Conservation (phyloP, 2,797 vertebrate species). For the Hybognathus amarus region DNA sequence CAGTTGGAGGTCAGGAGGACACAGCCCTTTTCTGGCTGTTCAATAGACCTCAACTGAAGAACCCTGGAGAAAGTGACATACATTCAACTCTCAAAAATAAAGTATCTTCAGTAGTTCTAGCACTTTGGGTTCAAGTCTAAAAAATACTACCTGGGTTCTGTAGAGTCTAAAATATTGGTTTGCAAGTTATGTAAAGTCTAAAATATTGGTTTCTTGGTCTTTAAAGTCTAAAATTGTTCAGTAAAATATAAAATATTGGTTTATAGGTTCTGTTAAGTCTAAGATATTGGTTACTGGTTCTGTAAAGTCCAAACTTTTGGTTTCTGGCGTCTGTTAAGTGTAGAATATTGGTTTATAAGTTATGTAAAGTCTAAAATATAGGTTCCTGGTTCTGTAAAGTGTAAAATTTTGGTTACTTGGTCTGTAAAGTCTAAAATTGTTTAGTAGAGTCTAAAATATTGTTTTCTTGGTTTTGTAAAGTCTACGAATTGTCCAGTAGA, state of each 20-base stretch:
- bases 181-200: no score
- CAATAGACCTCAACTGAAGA: constrained; percentile 4
- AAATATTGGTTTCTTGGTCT: background rate
- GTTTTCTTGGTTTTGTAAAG: no score
- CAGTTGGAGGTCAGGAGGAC: constrained; percentile 53
- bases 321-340: no score
- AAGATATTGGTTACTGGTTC: background rate
- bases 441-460: no score
- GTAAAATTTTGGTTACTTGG: no score
- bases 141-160: background rate
- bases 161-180: background rate
- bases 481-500: no score
- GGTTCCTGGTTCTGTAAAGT: background rate
- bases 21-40: background rate
- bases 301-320: background rate
- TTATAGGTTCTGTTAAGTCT: no score
- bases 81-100: background rate
- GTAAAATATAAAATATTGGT: no score
- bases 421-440: background rate
- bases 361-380: no score
- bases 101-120: background rate
- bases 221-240: background rate
- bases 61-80: constrained; percentile 12
- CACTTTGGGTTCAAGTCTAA: background rate
- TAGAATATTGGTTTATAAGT: background rate